Base-by-base conservation (phyloP, 2,888 invertebrate species). In the Trissolcus japonicus region DNA sequence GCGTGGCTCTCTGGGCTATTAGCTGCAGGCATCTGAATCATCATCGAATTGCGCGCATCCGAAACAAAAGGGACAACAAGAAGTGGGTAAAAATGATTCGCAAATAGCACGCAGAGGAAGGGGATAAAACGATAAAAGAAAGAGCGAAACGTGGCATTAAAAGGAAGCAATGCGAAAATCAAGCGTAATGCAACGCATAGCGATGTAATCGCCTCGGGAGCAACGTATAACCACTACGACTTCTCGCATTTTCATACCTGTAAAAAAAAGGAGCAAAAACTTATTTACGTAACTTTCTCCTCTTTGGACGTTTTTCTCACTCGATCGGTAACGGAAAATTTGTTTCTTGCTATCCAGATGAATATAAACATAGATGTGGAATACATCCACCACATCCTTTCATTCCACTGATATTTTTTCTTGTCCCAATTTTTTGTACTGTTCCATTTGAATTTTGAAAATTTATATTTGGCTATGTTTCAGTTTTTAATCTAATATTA, bases 121-220 rank as follows among this genome's bases (percentile, higher is more conserved):
- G 16, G 14, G 55, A 69, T 66, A 63, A 73, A 73, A 68, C 14
- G 4, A 48, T 6, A 17, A 46, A 46, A 72, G 54, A 35, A 62
- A 50, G 69, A 73, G 51, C 65, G 65, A 63, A 77, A 77, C 73
- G 65, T 73, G 65, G 56, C 41, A 77, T 73, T 73, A 73, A 68
- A 65, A 55, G 69, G 62, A 35, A 60, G 73, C 50, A 73, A 73
- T 68, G 65, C 53, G 69, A 73, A 77, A 77, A 73, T 73, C 55
- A 73, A 77, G 53, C 63, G 61, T 56, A 73, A 77, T 65, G 67
- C 72, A 67, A 71, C 71, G 72, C 72, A 76, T 69, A 72, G 57
- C 72, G 77, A 77, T 73, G 65, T 66, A 73, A 77, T 69, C 73
- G 68, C 77, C 77, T 62, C 65, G 48, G 63, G 73, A 78, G 60